Base-by-base conservation (phyloP, 2,888 invertebrate genomes). In the Lithophane ornitopus region DNA sequence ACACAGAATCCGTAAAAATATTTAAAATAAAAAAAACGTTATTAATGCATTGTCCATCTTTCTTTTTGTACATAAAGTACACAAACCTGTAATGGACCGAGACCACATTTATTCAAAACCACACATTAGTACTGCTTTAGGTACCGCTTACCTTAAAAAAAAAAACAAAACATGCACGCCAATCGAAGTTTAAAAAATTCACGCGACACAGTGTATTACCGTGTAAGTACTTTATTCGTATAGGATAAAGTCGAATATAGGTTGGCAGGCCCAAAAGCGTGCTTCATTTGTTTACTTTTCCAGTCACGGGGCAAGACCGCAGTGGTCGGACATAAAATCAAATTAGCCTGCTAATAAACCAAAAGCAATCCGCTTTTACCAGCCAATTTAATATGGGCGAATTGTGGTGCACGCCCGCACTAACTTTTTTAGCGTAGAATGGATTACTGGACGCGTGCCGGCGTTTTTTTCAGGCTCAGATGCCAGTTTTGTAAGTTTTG, bases 321-420 rank as follows among this genome's bases (percentile, higher is more conserved):
- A 87, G 91, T 90, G 92, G 92, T 89, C 87, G 90, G 91, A 92
- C 92, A 92, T 93, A 93, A 94, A 95, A 95, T 95, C 94, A 94
- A 95, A 94, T 95, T 94, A 95, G 91, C 87, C 90, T 91, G 89
- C 95, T 95, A 94, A 95, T 95, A 95, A 95, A 95, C 92, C 94
- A 94, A 92, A 93, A 90, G 93, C 94, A 94, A 94, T 94, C 91
- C 93, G 90, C 89, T 93, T 92, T 91, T 89, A 88, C 88, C 86
- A 87, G 85, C 86, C 92, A 91, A 91, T 93, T 93, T 93, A 92
- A 92, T 92, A 92, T 90, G 90, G 87, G 89, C 88, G 87, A 89
- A 87, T 81, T 85, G 86, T 85, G 73, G 88, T 83, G 81, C 86
- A 86, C 82, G 82, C 77, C 11, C 66, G 65, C 56, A 79, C 77